phyloP scores from a whole-genome alignment of 2,797 vertebrate genomes.

The Silurus lanzhouensis region DNA sequence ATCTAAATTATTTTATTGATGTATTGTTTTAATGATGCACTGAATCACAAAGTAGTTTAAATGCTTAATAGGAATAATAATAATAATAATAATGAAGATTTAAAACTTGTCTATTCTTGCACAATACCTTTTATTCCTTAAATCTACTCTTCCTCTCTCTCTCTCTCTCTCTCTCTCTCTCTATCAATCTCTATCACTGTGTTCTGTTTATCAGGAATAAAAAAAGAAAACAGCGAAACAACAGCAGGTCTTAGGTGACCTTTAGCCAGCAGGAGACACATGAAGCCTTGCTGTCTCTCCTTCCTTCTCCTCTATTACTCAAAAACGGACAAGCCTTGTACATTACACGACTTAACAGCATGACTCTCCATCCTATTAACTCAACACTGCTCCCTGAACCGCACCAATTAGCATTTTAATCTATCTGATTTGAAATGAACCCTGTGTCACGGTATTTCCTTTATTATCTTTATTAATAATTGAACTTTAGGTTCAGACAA shows the following conservation, averaged over 20 bases:
- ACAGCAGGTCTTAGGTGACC: not conserved
- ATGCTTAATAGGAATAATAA: not conserved
- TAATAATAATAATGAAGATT: not conserved
- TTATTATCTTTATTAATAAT: not conserved
- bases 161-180: not conserved
- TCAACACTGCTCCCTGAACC: slow-evolving; percentile 14
- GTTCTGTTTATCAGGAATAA: not conserved
- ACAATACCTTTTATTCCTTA: not conserved
- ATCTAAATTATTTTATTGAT: not conserved
- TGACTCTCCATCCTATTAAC: not conserved
- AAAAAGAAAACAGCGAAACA: not conserved
- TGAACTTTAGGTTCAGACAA: not conserved
- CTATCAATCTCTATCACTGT: no score
- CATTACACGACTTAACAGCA: not conserved
- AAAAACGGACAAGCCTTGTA: not conserved
- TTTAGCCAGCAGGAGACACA: slow-evolving; percentile 17
- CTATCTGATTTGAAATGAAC: slow-evolving; percentile 2
- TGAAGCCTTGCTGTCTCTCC: slow-evolving; percentile 7
- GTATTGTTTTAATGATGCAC: not conserved
- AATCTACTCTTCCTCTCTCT: not conserved
- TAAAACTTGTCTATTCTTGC: no score
- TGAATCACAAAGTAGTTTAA: not conserved
- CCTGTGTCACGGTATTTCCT: not conserved
- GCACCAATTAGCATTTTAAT: slow-evolving; percentile 17
- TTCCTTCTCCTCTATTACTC: not conserved